Conservation (phyloP, 2,888 invertebrate genomes). For the Hypsopygia costalis region DNA sequence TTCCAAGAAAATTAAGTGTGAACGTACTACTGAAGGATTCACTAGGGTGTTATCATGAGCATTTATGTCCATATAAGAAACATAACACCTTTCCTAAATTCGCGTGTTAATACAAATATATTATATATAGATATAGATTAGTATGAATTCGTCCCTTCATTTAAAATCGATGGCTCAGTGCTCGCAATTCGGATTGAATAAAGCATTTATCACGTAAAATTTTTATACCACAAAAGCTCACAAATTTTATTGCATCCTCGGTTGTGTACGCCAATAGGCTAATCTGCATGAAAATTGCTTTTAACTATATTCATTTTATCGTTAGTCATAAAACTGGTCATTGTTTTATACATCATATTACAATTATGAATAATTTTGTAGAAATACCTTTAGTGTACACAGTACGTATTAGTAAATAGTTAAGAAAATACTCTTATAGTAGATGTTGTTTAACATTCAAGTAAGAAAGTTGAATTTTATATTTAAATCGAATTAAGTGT, state of each 20-base stretch:
- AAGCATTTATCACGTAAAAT: constrained; percentile 3
- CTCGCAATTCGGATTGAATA: neutral
- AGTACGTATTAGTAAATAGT: too few species aligned
- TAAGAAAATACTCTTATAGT: too few species aligned
- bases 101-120: constrained; percentile 3
- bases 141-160: neutral
- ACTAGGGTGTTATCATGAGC: constrained; percentile 44
- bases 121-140: constrained; percentile 1
- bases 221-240: constrained; percentile 5
- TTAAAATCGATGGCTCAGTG: neutral
- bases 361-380: too few species aligned
- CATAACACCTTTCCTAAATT: constrained; percentile 12
- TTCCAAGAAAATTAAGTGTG: constrained; percentile 77
- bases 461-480: too few species aligned
- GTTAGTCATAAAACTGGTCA: too few species aligned
- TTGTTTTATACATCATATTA: too few species aligned
- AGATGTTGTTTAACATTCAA: too few species aligned
- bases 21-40: constrained; percentile 68
- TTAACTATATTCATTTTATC: neutral
- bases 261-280: constrained; percentile 1
- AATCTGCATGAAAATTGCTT: constrained; percentile 5
- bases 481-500: too few species aligned
- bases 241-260: constrained; percentile 2
- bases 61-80: constrained; percentile 24
- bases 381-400: too few species aligned